These are phyloP conservation scores for Phaethornis superciliosus DNA, from an alignment of 2,113 vertebrate species.

Conservation along the genomic window DNA sequence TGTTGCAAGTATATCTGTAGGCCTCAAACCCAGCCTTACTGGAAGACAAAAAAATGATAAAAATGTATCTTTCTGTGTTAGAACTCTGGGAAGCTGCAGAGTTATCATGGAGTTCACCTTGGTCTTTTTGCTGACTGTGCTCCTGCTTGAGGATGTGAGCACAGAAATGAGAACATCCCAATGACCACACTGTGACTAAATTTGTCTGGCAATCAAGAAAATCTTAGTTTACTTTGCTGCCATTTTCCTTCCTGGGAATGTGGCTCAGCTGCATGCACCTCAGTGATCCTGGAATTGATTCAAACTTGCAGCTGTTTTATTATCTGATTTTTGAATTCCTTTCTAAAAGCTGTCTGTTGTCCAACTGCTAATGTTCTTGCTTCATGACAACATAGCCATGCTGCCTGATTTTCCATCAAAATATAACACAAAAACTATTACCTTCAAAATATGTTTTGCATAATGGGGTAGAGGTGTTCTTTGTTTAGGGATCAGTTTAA, in stretches of 20 bases:
- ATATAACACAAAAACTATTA: neutral
- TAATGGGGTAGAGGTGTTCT: neutral
- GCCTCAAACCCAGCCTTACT: neutral
- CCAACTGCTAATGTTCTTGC: neutral
- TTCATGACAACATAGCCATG: neutral
- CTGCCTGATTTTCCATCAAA: conserved; percentile 1
- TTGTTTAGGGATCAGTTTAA: conserved; percentile 7
- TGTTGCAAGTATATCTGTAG: neutral
- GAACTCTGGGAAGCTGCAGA: neutral
- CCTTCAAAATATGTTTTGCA: neutral
- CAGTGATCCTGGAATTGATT: neutral
- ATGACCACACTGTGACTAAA: neutral
- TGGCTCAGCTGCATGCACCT: neutral
- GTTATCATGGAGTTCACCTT: neutral
- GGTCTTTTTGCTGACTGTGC: neutral
- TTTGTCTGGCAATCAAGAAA: neutral
- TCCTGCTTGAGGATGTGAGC: neutral
- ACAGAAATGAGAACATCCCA: neutral
- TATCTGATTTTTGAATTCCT: neutral
- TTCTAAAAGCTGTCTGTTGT: neutral
- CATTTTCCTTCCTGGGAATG: neutral
- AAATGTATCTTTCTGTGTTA: neutral
- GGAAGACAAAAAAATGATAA: neutral
- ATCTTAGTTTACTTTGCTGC: neutral
- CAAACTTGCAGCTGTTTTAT: neutral